Conservation (phyloP, 2,888 invertebrate species). For the Macaria notata region DNA sequence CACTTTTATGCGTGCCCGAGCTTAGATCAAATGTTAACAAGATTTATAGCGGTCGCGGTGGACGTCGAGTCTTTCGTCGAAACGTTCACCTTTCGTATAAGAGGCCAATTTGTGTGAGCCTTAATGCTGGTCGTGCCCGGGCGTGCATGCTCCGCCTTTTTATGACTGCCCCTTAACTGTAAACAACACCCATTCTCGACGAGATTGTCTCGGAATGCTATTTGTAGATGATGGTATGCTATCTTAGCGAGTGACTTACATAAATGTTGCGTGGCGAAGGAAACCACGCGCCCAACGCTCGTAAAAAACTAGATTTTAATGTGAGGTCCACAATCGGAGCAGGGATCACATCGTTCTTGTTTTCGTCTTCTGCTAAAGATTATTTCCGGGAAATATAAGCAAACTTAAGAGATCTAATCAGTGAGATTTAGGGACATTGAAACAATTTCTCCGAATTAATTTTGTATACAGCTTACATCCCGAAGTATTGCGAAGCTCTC, state of each 20-base stretch:
- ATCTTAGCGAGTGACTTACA: conserved; percentile 42
- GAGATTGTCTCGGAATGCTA: conserved; percentile 55
- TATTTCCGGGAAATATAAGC: conserved; percentile 9
- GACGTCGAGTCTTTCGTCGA: conserved; percentile 67
- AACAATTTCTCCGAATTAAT: too few species aligned
- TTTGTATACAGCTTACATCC: too few species aligned
- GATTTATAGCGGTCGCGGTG: conserved; percentile 72
- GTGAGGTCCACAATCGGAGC: conserved; percentile 29
- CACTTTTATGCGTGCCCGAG: conserved; percentile 71
- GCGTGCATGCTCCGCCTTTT: conserved; percentile 77
- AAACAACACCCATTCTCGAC: conserved; percentile 74
- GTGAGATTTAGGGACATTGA: too few species aligned
- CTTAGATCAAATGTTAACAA: conserved; percentile 75
- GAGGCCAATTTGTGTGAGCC: conserved; percentile 75
- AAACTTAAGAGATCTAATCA: too few species aligned
- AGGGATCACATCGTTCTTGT: conserved; percentile 31
- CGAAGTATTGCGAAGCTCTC: conserved; percentile 12
- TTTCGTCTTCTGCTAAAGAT: conserved; percentile 22
- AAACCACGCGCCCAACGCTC: conserved; percentile 42
- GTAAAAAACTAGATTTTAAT: conserved; percentile 41
- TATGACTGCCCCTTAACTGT: conserved; percentile 79
- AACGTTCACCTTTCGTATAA: conserved; percentile 76
- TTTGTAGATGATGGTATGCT: conserved; percentile 54
- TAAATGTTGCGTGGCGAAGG: conserved; percentile 27
- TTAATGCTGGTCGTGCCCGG: conserved; percentile 72